Base-by-base conservation (phyloP, 23 tunicate species). In the Diplosoma virens region DNA sequence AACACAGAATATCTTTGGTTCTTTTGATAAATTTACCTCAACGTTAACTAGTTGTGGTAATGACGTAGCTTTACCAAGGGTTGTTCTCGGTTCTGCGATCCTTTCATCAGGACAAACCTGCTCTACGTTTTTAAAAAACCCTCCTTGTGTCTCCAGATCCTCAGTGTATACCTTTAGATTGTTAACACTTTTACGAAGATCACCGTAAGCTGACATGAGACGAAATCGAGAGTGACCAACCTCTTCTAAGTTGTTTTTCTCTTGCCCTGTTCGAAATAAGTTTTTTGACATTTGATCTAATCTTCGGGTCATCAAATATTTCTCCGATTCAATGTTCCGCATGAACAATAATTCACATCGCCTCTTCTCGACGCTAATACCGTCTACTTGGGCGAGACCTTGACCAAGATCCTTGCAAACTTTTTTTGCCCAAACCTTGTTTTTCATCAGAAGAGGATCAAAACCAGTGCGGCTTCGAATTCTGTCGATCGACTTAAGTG, bases 401-500 rank as follows among this genome's bases (percentile, higher is more conserved):
- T n/a, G 66, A 4, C 21, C n/a, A 11, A 83, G 21, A 32, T 83
- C 88, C 27, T 83, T 83, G 47, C 59, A 36, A 28, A 56, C 60
- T 83, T 83, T 83, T n/a, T 33, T 45, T 1, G 88, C 88, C 81
- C 81, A 65, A 0, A 48, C 59, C 35, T 66, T 65, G 76, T 83
- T 78, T 50, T 79, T 59, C 26, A 83, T 31, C 3, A 83, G 81
- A 26, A 21, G 21, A 47, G 81, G 50, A 52, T 83, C 88, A 36
- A 74, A 83, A 9, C 81, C 81, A 23, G 88, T 72, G 11, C 81
- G 59, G 1, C 55, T 50, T 46, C 88, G 88, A 35, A 83, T 61
- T 20, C 81, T 35, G n/a, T 80, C 75, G 61, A 75, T 75, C n/a
- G 88, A 68, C 17, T 75, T 56, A 22, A 83, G 25, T 27, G 81